Base-by-base conservation (phyloP, 2,113 vertebrate genomes). In the Ramphastos sulfuratus region DNA sequence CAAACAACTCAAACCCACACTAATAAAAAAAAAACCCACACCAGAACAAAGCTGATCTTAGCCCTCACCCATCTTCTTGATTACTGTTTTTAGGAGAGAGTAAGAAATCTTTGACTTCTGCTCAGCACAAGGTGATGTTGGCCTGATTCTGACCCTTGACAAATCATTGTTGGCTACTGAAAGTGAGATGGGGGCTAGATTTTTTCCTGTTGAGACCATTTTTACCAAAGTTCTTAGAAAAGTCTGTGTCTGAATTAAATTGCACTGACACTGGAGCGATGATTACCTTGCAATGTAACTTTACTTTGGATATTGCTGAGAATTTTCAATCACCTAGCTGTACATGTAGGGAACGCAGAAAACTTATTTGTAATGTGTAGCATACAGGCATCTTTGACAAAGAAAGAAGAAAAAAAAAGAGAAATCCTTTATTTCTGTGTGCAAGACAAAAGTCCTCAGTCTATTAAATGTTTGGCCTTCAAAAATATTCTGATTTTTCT, bases 401-500 rank as follows among this genome's bases (percentile, higher is more conserved):
- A 52, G 24, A 12, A 12, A 50, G 27, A 44, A 37, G 37, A 37
- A 39, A 52, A 52, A 13, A 12, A 52, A 31, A 44, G 9, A 12
- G 31, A 52, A 14, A 11, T 7, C 9, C 6, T 72, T 67, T 78
- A 21, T 61, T 65, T 6, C 7, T 64, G 5, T 33, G 14, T 71
- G 25, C n/a, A 52, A 48, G 35, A 74, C 17, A 87, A 33, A 75
- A 48, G 5, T n/a, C 9, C 14, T 64, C 10, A 1, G 27, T 44
- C 25, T 80, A 1, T 70, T 76, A 37, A 73, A 44, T 31, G 10
- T 30, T 65, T 77, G 7, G 35, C n/a, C 28, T 75, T 77, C 19
- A 78, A 33, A 61, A 67, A 35, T 92, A 6, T 91, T 64, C 48
- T 84, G 48, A 54, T 24, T 93, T 82, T 60, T 56, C 30, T 60